Conservation (phyloP, 2,888 invertebrate species). For the Eristalis pertinax region DNA sequence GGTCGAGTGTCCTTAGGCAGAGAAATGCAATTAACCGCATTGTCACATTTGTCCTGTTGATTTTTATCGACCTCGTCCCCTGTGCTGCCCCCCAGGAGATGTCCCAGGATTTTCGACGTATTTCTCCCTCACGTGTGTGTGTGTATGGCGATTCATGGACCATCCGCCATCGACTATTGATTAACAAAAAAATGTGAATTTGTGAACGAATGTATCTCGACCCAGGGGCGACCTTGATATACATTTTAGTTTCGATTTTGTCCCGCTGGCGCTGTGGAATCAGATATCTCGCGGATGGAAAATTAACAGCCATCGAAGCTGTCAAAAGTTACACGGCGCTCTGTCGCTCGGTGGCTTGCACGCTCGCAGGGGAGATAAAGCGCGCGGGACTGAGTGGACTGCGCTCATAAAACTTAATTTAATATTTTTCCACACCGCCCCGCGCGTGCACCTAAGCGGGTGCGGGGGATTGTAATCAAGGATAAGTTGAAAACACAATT, state of each 20-base stretch:
- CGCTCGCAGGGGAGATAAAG: constrained; percentile 45
- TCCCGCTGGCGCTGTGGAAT: constrained; percentile 51
- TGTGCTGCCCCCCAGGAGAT: constrained; percentile 15
- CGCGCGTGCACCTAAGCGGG: background rate
- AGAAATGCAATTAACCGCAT: constrained; percentile 72
- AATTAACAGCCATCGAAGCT: constrained; percentile 66
- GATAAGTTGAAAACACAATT: constrained; percentile 61
- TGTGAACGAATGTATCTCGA: constrained; percentile 3
- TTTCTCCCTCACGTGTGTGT: constrained; percentile 2
- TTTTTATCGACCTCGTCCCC: constrained; percentile 68
- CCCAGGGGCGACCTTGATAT: constrained; percentile 65
- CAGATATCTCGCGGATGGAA: constrained; percentile 50
- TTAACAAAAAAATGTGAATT: constrained; percentile 12
- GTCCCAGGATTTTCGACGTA: constrained; percentile 35
- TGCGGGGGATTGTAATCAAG: constrained; percentile 45
- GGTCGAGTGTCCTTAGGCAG: constrained; percentile 46
- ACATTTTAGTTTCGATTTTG: constrained; percentile 54
- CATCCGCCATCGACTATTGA: constrained; percentile 23
- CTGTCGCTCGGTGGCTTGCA: no score
- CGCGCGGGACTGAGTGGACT: constrained; percentile 29
- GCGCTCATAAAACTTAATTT: constrained; percentile 65
- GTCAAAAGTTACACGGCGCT: constrained; percentile 55
- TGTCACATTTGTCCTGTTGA: constrained; percentile 70
- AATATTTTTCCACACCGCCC: constrained; percentile 26
- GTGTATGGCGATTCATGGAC: background rate